Percentiles rank a stretch among this genome's conserved stretches.
Evolutionary conservation across 2,888 invertebrate species (phyloP).

Genomic region (Tridacna gigas): DNA sequence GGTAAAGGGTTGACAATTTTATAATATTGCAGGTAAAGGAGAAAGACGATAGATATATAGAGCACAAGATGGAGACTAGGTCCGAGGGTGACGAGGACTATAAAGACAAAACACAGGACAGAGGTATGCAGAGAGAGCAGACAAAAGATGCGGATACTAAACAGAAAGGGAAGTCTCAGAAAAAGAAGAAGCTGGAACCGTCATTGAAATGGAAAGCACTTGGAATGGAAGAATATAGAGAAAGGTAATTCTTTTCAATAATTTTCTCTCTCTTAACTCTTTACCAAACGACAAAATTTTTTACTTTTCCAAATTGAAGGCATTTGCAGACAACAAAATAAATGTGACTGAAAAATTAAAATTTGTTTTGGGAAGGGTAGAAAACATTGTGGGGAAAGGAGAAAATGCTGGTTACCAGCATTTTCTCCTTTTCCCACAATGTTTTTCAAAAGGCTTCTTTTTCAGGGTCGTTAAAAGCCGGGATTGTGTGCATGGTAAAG

Average conservation of each 20-base stretch:
- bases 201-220: conserved; percentile 83
- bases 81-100: conserved; percentile 70
- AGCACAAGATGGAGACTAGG: conserved; percentile 56
- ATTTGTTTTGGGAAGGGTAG: not conserved
- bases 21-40: conserved; percentile 51
- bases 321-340: not conserved
- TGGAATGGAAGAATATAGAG: conserved; percentile 79
- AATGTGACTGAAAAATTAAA: not conserved
- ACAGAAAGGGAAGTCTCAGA: conserved; percentile 71
- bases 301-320: not conserved
- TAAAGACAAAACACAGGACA: conserved; percentile 61
- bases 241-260: conserved; percentile 45
- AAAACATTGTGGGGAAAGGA: not conserved
- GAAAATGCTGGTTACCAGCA: not conserved
- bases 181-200: conserved; percentile 81
- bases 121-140: conserved; percentile 61
- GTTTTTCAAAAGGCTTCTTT: not conserved
- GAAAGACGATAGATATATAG: conserved; percentile 65
- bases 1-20: too few relatives aligned
- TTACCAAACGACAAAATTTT: not conserved
- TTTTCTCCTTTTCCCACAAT: not conserved
- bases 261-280: not conserved
- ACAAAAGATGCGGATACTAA: conserved; percentile 73
- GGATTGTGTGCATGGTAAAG: too few relatives aligned
- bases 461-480: too few relatives aligned